Conservation (phyloP, 2,113 vertebrate genomes). For the Paramormyrops kingsleyae region DNA sequence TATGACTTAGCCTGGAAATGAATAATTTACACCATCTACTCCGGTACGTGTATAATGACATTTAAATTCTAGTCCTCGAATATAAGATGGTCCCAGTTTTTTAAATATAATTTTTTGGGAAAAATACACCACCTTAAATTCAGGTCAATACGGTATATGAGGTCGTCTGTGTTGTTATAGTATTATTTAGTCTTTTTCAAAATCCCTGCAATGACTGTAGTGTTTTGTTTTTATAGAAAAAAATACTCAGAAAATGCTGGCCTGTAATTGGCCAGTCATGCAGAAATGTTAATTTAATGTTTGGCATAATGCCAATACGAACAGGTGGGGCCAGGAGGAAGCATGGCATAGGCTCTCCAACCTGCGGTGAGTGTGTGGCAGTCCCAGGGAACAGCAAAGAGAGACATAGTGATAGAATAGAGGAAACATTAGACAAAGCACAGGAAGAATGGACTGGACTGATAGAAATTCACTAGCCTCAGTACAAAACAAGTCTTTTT, state of each 20-base stretch:
- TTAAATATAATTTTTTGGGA: background rate
- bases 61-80: background rate
- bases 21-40: background rate
- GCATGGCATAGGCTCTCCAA: slow-evolving; percentile 26
- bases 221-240: background rate
- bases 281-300: background rate
- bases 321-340: background rate
- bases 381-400: slow-evolving; percentile 37
- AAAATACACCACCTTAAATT: background rate
- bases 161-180: background rate
- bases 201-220: background rate
- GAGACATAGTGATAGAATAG: slow-evolving; percentile 35
- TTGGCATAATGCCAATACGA: background rate
- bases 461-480: background rate
- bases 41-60: background rate
- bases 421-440: slow-evolving; percentile 15
- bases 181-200: background rate
- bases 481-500: background rate
- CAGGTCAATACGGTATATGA: background rate
- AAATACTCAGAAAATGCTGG: background rate
- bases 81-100: background rate
- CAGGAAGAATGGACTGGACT: background rate
- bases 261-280: slow-evolving; percentile 1
- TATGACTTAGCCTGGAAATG: background rate
- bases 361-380: slow-evolving; percentile 44